Evolutionary conservation across 2,888 invertebrate species (phyloP).

Genomic region (Agrochola lota): DNA sequence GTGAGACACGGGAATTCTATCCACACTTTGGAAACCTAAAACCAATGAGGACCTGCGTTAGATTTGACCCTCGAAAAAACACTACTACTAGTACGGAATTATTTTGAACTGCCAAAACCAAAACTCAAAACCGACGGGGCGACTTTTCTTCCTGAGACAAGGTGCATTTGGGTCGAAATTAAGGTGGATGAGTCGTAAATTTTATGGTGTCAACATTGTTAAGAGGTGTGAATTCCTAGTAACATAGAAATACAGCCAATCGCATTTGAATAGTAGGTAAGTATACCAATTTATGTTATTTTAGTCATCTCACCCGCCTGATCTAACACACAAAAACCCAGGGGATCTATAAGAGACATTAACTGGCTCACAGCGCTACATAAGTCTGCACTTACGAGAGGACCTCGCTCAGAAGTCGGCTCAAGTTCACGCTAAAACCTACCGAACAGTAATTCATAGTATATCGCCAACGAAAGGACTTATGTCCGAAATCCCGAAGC

Average conservation of each 20-base stretch:
- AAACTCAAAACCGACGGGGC: not conserved
- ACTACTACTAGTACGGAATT: not conserved
- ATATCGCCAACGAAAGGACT: not conserved
- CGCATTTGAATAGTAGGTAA: not conserved
- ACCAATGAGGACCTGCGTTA: not conserved
- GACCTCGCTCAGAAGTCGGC: not conserved
- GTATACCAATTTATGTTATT: not conserved
- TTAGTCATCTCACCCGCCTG: not conserved
- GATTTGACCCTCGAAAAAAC: not conserved
- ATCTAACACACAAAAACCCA: not conserved
- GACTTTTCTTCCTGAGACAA: not conserved
- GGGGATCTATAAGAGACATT: not conserved
- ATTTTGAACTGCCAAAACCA: not conserved
- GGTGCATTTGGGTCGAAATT: not conserved
- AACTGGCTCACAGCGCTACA: conserved; percentile 5
- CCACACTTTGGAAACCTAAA: not conserved
- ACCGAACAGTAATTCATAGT: conserved; percentile 8
- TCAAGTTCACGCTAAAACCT: conserved; percentile 13
- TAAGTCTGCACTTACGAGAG: conserved; percentile 20
- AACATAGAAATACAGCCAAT: not conserved
- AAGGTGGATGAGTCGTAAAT: not conserved
- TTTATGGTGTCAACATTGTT: not conserved
- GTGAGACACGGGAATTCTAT: not conserved
- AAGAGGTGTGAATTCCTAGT: too few species aligned
- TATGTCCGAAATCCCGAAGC: not conserved